Evolutionary conservation across 2,797 vertebrate species (phyloP), one percentile per base, ranked within the genome.

Genomic region (Chrosomus eos): DNA sequence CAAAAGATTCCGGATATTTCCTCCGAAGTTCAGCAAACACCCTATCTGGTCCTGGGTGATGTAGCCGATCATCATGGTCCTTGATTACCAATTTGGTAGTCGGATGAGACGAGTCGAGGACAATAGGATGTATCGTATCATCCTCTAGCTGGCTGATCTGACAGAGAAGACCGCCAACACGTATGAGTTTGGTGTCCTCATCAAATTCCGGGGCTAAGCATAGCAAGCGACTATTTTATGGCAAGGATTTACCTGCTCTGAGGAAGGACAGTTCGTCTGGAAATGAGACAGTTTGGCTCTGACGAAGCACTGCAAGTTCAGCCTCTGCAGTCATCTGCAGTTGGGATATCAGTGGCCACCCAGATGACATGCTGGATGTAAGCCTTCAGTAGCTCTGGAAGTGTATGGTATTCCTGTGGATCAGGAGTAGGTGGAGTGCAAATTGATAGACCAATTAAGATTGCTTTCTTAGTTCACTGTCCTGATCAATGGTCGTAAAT

Each of bases 1-100:
- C 80, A 80, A 33, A 33, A 33, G 31, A 33, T 36, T 83, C n/a
- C 58, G n/a, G 28, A 11, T 62, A 62, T 14, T 62, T 62, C n/a
- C 58, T 62, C 13, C 26, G 58, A 62, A 62, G n/a, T 26, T 62
- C 58, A 62, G 58, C 58, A 3, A 62, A 62, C n/a, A 62, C 58
- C 58, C 58, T 62, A 62, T 62, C n/a, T 26, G 58, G 58, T 5
- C 58, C 58, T 28, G 58, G 26, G 58, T 62, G 58, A 62, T 62
- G 58, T 26, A 62, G 1, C 11, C 13, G 58, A 26, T 28, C 26
- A 10, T 62, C 13, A 28, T 13, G 23, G n/a, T 28, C 58, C 13
- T 62, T 62, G 4, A 62, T 62, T 28, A 62, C 11, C n/a, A 28
- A 9, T 40, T 40, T 40, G 40, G 40, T 40, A 40, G 9, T 40